phyloP scores from a whole-genome alignment of 2,113 vertebrate genomes.

The Menura novaehollandiae region DNA sequence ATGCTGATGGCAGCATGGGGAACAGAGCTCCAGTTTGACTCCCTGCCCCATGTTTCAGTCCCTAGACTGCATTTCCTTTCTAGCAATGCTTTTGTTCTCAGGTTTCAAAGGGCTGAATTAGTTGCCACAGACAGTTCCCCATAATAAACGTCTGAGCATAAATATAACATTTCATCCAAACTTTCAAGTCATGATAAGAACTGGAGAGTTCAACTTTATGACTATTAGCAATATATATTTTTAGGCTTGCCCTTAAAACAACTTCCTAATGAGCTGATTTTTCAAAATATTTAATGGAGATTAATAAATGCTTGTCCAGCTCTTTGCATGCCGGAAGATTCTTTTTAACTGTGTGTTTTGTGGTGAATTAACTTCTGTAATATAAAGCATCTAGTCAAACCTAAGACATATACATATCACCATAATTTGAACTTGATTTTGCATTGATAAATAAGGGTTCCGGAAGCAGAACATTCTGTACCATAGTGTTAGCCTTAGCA shows the following conservation, averaged over 20 bases:
- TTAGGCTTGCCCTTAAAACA: not conserved
- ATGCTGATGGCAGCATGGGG: not conserved
- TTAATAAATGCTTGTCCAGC: not conserved
- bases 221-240: not conserved
- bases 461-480: not conserved
- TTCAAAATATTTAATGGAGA: not conserved
- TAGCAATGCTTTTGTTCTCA: not conserved
- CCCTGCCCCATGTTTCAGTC: not conserved
- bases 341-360: not conserved
- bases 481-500: not conserved
- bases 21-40: not conserved
- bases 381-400: not conserved
- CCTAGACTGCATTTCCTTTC: not conserved
- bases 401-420: not conserved
- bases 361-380: not conserved
- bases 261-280: not conserved
- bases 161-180: not conserved
- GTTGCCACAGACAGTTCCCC: not conserved
- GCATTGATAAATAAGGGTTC: not conserved
- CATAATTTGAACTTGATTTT: not conserved
- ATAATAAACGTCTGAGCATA: not conserved
- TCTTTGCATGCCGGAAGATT: not conserved
- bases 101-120: conserved; percentile 9
- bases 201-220: not conserved
- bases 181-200: not conserved